A percentile compares a stretch with the other conserved stretches of the same genome.
Conservation (phyloP, 2,797 vertebrate species). For the Thamnophis elegans region DNA sequence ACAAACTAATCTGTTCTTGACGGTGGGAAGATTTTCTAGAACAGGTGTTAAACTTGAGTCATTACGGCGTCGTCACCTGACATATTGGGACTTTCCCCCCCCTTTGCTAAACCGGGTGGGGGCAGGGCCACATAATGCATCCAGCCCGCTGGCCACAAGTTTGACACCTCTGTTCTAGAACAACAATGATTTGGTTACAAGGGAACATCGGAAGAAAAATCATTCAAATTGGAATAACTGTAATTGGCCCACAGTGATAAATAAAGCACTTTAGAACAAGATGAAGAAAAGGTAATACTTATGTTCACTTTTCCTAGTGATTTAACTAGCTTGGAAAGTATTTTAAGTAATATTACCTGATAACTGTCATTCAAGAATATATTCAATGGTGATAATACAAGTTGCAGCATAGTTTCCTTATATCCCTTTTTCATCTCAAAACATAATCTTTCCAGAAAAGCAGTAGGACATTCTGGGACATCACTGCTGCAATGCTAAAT, state of each 20-base stretch:
- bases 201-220: neutral
- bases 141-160: too few species aligned
- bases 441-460: slow-evolving; percentile 91
- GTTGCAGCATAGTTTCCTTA: slow-evolving; percentile 93
- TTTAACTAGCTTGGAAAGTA: neutral
- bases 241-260: neutral
- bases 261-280: neutral
- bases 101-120: too few species aligned
- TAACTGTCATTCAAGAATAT: slow-evolving; percentile 94
- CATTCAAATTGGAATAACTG: neutral
- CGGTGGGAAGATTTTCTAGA: neutral
- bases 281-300: neutral
- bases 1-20: neutral
- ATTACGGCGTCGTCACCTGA: too few species aligned
- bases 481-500: slow-evolving; percentile 89
- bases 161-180: neutral
- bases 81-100: too few species aligned
- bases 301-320: neutral
- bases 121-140: too few species aligned
- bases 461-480: slow-evolving; percentile 90
- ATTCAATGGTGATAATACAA: slow-evolving; percentile 91
- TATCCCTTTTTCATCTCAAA: slow-evolving; percentile 99
- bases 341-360: slow-evolving; percentile 77
- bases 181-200: neutral
- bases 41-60: neutral